Conservation (phyloP, 2,113 vertebrate genomes). For the Rafetus swinhoei region DNA sequence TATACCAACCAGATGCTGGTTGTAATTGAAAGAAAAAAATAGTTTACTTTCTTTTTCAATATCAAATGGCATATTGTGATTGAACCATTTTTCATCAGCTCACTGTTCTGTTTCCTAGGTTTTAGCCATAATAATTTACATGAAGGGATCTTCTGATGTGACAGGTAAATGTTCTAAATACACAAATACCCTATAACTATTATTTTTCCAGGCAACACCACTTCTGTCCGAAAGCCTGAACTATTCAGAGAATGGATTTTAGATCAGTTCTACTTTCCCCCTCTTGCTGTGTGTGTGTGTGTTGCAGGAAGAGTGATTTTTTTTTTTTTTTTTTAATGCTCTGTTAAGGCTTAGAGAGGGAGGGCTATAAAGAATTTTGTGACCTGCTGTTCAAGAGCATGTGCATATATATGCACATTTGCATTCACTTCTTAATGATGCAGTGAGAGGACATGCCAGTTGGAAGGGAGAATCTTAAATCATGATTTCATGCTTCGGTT, state of each 20-base stretch:
- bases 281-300: not conserved
- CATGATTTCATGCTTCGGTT: not conserved
- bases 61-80: slow-evolving; percentile 15
- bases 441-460: not conserved
- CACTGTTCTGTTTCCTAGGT: slow-evolving; percentile 36
- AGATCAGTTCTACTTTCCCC: not conserved
- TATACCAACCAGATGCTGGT: not conserved
- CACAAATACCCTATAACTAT: slow-evolving; percentile 41
- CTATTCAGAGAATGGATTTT: slow-evolving; percentile 26
- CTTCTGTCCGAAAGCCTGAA: slow-evolving; percentile 24
- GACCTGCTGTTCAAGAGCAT: not conserved
- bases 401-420: not conserved
- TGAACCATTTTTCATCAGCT: slow-evolving; percentile 52
- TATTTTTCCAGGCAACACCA: slow-evolving; percentile 6
- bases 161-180: slow-evolving; percentile 17
- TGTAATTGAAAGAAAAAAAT: slow-evolving; percentile 1
- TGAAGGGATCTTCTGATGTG: slow-evolving; percentile 32
- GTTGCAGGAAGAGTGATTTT: not conserved
- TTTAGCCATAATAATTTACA: slow-evolving; percentile 31
- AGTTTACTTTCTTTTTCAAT: not conserved
- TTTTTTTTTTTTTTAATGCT: not conserved
- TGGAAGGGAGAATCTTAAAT: slow-evolving; percentile 20
- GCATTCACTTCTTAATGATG: not conserved
- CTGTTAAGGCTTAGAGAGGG: not conserved
- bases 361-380: not conserved